A percentile compares a stretch with the other conserved stretches of the same genome.
Conservation (phyloP, 2,888 invertebrate species). For the Heteropelma amictum region DNA sequence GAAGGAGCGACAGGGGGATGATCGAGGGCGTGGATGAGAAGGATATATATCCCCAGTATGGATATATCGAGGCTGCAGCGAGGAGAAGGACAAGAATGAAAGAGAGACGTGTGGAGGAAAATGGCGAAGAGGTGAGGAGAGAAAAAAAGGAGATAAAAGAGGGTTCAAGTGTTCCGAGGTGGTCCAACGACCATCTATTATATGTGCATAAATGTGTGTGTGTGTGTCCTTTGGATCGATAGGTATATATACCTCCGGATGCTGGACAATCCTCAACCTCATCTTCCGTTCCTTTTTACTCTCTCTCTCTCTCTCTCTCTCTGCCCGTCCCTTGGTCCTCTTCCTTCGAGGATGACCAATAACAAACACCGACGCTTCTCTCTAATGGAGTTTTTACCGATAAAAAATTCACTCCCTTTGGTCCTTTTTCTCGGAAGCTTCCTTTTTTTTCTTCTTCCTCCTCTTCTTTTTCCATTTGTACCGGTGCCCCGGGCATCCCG, state of each 20-base stretch:
- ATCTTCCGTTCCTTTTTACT: constrained; percentile 9
- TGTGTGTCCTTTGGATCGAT: constrained; percentile 72
- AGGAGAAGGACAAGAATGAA: constrained; percentile 29
- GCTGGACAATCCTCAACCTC: constrained; percentile 71
- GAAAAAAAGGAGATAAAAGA: constrained; percentile 55
- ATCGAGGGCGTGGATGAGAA: constrained; percentile 45
- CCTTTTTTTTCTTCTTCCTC: constrained; percentile 38
- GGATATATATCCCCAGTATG: constrained; percentile 32
- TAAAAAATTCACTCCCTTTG: constrained; percentile 76
- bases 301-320: constrained; percentile 6
- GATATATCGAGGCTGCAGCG: constrained; percentile 24
- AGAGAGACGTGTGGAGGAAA: constrained; percentile 53
- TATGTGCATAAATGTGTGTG: too few relatives aligned
- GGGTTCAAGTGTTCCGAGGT: constrained; percentile 55
- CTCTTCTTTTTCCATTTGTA: constrained; percentile 55
- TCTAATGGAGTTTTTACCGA: constrained; percentile 78
- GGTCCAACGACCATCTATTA: constrained; percentile 66
- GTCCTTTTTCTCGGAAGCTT: constrained; percentile 63
- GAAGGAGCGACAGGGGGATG: constrained; percentile 25
- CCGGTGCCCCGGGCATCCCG: constrained; percentile 27
- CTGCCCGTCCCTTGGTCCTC: constrained; percentile 38
- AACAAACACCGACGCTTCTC: constrained; percentile 75
- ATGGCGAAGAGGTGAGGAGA: constrained; percentile 49
- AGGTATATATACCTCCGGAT: constrained; percentile 68
- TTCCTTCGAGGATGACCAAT: constrained; percentile 75